Evolutionary conservation across 2,797 vertebrate genomes (phyloP).

Genomic region (Margarornis squamiger): DNA sequence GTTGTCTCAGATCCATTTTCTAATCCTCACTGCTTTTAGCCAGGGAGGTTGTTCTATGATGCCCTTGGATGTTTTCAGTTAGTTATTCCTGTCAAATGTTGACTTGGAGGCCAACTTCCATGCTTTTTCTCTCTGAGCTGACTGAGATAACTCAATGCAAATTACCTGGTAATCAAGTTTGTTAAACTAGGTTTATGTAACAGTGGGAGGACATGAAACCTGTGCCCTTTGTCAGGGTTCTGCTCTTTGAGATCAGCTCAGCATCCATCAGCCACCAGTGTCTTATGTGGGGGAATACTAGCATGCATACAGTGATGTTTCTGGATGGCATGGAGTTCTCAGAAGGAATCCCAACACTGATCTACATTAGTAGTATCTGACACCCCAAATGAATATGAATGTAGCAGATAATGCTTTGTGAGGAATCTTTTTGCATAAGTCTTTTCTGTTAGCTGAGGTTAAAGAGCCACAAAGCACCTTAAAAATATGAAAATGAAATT

Average conservation of each 20-base stretch:
- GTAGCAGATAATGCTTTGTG: neutral
- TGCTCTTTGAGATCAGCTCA: neutral
- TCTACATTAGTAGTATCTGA: neutral
- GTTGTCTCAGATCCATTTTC: neutral
- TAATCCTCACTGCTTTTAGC: neutral
- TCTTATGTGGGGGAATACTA: neutral
- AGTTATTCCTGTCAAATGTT: neutral
- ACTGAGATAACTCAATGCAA: neutral
- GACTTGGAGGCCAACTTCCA: neutral
- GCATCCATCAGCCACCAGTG: neutral
- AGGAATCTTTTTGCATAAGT: neutral
- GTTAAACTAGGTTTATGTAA: neutral
- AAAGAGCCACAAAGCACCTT: neutral
- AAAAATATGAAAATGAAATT: neutral
- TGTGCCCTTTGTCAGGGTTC: neutral
- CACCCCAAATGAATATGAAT: neutral
- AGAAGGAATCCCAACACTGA: neutral
- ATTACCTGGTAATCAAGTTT: neutral
- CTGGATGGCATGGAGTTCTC: neutral
- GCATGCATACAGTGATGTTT: neutral
- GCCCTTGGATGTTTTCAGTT: neutral
- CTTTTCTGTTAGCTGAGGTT: neutral
- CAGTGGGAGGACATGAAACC: neutral
- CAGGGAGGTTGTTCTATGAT: neutral
- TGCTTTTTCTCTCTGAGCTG: neutral